Evolutionary conservation across 1,140 invertebrate species (phyloP), one percentile per base, ranked within the genome.

Genomic region (Heliconius hermathena): DNA sequence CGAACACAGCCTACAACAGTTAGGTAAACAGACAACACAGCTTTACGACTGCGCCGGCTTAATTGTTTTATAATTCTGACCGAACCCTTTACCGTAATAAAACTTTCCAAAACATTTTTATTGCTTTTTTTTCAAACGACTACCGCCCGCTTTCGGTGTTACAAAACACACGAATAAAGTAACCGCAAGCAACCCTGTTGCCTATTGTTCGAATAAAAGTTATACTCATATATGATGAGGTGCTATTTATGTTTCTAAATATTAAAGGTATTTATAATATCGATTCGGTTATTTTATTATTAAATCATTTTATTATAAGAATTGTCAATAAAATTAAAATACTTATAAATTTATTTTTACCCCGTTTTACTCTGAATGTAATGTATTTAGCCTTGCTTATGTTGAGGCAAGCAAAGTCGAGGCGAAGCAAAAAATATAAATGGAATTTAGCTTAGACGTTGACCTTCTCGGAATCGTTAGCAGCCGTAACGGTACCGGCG

Each of bases 381-480:
- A 82, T 78, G 76, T 76, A 77, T 74, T 60, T 76, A 85, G 84
- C 86, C 89, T 88, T 85, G 86, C 81, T 82, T 79, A 83, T 80
- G 77, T 83, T 54, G 79, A 76, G 54, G 66, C 82, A 74, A 83
- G 79, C 83, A 85, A 85, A 81, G 82, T 80, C 81, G 80, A 79
- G 73, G 73, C 83, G 81, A 81, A 74, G 71, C 91, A 90, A 91
- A 93, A 91, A 93, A 91, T 87, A 82, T 85, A 91, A 92, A 86
- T 89, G 90, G 90, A 89, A 90, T 91, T 92, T 90, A 86, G 87
- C 86, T 90, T 89, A 90, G 83, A 90, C 88, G 91, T 90, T 93
- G 91, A 93, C 90, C 91, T 94, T 94, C 93, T 93, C 75, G 85
- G 93, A 94, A 93, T 84, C 85, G 88, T 88, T 91, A 87, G 83